These are phyloP conservation scores for Nothoprocta pentlandii DNA, from an alignment of 2,113 vertebrate genomes.

Conservation along the genomic window DNA sequence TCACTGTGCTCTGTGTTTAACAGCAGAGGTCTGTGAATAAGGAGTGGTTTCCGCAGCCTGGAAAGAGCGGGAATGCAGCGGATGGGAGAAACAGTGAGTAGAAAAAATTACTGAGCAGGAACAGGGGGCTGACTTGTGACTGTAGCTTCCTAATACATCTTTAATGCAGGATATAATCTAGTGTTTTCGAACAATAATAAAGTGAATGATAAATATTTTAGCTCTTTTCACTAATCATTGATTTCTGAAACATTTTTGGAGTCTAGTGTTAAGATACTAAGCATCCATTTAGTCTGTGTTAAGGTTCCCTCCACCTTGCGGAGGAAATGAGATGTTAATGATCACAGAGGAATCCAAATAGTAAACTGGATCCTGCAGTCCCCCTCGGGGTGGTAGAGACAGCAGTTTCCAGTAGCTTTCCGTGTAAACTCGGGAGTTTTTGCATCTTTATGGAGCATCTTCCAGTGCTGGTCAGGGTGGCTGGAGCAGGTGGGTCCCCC, in stretches of 20 bases:
- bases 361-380: neutral
- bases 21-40: neutral
- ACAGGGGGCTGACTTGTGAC: neutral
- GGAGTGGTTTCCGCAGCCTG: neutral
- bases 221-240: neutral
- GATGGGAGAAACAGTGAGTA: neutral
- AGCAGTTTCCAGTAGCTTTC: neutral
- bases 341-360: neutral
- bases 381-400: neutral
- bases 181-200: neutral
- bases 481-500: neutral
- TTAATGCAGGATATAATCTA: neutral
- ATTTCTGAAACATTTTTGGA: slow-evolving; percentile 3
- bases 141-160: accelerated
- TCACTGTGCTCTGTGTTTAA: neutral
- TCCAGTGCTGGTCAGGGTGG: neutral
- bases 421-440: neutral
- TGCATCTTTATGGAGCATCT: accelerated
- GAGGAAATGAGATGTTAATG: neutral
- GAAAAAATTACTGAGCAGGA: neutral
- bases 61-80: neutral
- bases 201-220: neutral
- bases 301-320: neutral
- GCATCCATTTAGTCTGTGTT: neutral
- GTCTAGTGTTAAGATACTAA: neutral